A percentile compares a stretch with the other conserved stretches of the same genome.
These are phyloP conservation scores for Pteronura brasiliensis DNA, from an alignment of 2,113 vertebrate species.

Conservation along the genomic window DNA sequence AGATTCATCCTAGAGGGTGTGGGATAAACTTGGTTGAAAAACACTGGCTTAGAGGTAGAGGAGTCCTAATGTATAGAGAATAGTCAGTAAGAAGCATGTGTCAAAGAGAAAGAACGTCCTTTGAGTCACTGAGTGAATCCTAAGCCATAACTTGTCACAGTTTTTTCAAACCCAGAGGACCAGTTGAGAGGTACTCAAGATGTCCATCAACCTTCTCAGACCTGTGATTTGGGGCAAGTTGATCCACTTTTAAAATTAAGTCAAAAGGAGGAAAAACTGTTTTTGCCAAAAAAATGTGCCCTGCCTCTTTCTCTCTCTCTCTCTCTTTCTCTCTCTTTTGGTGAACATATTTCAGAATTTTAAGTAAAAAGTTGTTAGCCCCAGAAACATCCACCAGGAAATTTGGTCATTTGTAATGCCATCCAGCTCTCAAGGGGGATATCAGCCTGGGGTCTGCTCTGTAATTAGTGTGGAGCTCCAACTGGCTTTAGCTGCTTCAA, in stretches of 20 bases:
- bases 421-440: not conserved
- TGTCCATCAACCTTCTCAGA: not conserved
- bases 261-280: not conserved
- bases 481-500: slow-evolving; percentile 77
- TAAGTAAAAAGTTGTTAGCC: not conserved
- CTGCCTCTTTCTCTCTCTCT: too few species aligned
- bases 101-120: not conserved
- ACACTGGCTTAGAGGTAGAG: not conserved
- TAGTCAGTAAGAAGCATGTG: not conserved
- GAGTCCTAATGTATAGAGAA: not conserved
- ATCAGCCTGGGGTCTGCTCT: not conserved
- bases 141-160: not conserved
- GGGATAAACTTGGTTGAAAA: not conserved
- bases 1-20: not conserved
- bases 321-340: not conserved
- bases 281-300: not conserved
- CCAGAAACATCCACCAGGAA: not conserved
- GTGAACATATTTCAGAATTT: not conserved
- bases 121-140: not conserved
- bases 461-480: slow-evolving; percentile 79
- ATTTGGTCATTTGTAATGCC: not conserved
- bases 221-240: not conserved
- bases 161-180: not conserved
- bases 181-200: not conserved
- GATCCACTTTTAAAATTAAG: not conserved